Conservation (phyloP, 1,140 invertebrate genomes). For the Plectrocnemia conspersa region DNA sequence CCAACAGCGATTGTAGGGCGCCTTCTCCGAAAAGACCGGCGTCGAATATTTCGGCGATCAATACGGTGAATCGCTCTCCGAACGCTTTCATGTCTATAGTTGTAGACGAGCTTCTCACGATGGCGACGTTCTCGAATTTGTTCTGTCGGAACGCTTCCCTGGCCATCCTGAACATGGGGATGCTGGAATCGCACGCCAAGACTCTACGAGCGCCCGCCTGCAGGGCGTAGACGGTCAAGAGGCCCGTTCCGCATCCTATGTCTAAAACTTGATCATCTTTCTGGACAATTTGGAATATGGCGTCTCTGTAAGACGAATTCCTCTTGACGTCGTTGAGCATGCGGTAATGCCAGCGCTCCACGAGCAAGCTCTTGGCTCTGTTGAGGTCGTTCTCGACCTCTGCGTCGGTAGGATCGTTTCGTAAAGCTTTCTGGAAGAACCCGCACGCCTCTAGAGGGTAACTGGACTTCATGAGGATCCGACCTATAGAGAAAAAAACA, state of each 20-base stretch:
- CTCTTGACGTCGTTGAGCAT: constrained; percentile 73
- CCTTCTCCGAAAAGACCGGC: constrained; percentile 72
- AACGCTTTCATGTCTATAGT: constrained; percentile 45
- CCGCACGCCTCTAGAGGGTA: constrained; percentile 41
- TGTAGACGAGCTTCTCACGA: not conserved
- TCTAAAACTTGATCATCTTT: constrained; percentile 59
- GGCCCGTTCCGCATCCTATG: constrained; percentile 70
- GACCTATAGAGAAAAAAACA: constrained; percentile 43
- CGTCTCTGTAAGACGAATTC: constrained; percentile 61
- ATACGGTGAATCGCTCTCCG: constrained; percentile 55
- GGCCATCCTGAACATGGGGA: constrained; percentile 59
- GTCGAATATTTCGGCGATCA: constrained; percentile 77
- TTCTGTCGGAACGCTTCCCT: constrained; percentile 13
- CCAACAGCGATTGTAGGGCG: constrained; percentile 59
- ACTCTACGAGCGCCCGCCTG: constrained; percentile 53
- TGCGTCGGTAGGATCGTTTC: constrained; percentile 38
- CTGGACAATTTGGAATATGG: constrained; percentile 56
- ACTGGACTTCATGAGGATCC: constrained; percentile 41
- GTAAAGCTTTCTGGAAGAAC: constrained; percentile 42
- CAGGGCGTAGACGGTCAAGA: constrained; percentile 62
- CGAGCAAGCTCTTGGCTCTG: constrained; percentile 45
- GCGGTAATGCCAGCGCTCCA: constrained; percentile 75
- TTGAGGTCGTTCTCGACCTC: constrained; percentile 46
- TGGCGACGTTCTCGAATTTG: not conserved
- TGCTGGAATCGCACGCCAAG: constrained; percentile 63